Evolutionary conservation across 2,888 invertebrate genomes (phyloP), one percentile per base, ranked within the genome.

Genomic region (Ernsta delagoae): DNA sequence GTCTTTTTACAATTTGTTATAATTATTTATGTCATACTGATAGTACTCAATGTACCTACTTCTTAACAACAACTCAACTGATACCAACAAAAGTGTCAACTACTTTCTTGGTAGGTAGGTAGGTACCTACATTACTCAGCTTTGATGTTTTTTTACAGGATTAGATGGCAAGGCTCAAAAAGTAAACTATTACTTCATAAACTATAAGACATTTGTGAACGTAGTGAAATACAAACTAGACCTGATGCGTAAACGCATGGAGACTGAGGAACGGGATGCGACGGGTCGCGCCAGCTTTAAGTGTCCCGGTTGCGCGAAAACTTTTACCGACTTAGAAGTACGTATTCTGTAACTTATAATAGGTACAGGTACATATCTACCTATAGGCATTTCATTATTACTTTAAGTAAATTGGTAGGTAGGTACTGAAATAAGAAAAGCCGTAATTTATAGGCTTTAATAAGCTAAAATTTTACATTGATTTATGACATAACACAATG

Each of bases 141-240:
- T 24, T 24, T 24, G 24, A 24, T 24, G 24, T 24, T 24, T 24
- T 24, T 24, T 71, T 78, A 4, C 75, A 94, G 94, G 95, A 48
- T 95, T 96, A 0, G 99, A 99, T 89, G 98, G 98, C 4, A 98
- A 98, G 93, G 98, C 98, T 43, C 98, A 98, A 81, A 97, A 98
- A 94, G 98, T 98, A 24, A 99, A 98, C 88, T 99, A 98, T 87
- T 99, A 99, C 88, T 99, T 98, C 83, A 99, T 99, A 77, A 99
- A 99, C 89, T 99, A 99, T 88, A 98, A 98, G 94, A 97, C 97
- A 50, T 99, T 99, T 89, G 99, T 99, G 4, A 99, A 99, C 93
- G 98, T 99, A 11, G 98, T 99, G 0, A 99, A 99, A 89, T 99
- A 99, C 89, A 99, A 99, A 92, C 90, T 99, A 83, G 99, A 99